Evolutionary conservation across 2,113 vertebrate species (phyloP).

Genomic region (Ancistrus triradiatus): DNA sequence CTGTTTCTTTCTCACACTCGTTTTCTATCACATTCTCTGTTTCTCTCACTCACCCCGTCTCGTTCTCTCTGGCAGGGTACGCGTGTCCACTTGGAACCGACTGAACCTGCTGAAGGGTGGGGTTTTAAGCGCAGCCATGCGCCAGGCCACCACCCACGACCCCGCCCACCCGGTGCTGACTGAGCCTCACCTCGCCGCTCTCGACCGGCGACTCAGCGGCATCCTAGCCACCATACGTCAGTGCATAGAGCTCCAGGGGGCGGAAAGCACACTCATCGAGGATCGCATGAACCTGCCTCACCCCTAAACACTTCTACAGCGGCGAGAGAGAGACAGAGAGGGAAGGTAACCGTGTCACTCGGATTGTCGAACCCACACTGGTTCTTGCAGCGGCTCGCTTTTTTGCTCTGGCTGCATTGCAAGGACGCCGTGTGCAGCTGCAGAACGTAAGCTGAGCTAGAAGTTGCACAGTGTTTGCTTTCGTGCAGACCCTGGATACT

Average conservation of each 20-base stretch:
- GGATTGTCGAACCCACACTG: no score
- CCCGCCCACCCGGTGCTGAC: slow-evolving; percentile 84
- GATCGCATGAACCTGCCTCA: slow-evolving; percentile 96
- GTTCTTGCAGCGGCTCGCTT: no score
- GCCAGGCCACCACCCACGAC: slow-evolving; percentile 82
- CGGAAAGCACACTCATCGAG: slow-evolving; percentile 87
- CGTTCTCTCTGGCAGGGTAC: slow-evolving; percentile 71
- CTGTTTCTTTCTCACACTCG: background rate
- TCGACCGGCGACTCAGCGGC: slow-evolving; percentile 84
- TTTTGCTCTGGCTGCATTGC: no score
- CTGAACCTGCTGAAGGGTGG: slow-evolving; percentile 84
- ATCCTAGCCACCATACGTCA: slow-evolving; percentile 86
- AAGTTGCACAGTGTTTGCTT: background rate
- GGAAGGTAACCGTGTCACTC: background rate
- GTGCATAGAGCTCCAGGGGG: slow-evolving; percentile 89
- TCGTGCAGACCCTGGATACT: background rate
- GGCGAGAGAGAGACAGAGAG: background rate
- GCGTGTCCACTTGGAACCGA: slow-evolving; percentile 95
- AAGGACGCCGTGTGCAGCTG: no score
- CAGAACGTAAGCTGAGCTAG: no score
- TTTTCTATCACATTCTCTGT: background rate
- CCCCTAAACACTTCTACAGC: background rate
- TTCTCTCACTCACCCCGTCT: background rate
- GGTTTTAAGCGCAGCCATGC: slow-evolving; percentile 83
- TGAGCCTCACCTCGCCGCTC: slow-evolving; percentile 78